Conservation (phyloP, 2,113 vertebrate genomes). For the Corythaeola cristata region DNA sequence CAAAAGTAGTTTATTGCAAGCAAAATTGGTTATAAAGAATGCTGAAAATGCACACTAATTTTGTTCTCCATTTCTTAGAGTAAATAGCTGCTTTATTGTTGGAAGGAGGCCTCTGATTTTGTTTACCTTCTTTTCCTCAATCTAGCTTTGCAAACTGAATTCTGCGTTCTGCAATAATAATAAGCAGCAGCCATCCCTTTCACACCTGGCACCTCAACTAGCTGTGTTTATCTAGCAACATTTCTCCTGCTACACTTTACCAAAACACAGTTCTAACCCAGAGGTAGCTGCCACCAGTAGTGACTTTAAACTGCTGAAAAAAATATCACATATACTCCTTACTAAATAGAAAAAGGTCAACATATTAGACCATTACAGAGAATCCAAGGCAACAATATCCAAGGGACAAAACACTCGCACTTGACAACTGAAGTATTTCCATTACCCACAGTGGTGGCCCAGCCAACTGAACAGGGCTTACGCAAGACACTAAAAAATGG, state of each 20-base stretch:
- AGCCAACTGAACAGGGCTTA: background rate
- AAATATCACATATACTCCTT: background rate
- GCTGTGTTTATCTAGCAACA: background rate
- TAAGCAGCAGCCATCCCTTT: background rate
- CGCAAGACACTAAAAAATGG: background rate
- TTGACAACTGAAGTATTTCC: slow-evolving; percentile 17
- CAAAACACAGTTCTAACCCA: background rate
- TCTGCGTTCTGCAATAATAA: background rate
- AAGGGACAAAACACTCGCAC: background rate
- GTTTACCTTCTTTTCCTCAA: background rate
- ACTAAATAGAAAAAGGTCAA: background rate
- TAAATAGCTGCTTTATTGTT: background rate
- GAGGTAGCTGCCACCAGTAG: background rate
- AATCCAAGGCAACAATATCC: background rate
- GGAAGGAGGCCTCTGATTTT: background rate
- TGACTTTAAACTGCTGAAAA: background rate
- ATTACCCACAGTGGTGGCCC: background rate
- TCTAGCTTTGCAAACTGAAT: background rate
- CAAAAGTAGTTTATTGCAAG: background rate
- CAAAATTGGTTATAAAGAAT: background rate
- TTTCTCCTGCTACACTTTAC: background rate
- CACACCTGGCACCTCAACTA: background rate
- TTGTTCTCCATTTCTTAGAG: background rate
- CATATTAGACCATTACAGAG: background rate
- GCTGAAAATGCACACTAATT: background rate